Conservation (phyloP, 2,797 vertebrate genomes). For the Onychomys leucogaster region DNA sequence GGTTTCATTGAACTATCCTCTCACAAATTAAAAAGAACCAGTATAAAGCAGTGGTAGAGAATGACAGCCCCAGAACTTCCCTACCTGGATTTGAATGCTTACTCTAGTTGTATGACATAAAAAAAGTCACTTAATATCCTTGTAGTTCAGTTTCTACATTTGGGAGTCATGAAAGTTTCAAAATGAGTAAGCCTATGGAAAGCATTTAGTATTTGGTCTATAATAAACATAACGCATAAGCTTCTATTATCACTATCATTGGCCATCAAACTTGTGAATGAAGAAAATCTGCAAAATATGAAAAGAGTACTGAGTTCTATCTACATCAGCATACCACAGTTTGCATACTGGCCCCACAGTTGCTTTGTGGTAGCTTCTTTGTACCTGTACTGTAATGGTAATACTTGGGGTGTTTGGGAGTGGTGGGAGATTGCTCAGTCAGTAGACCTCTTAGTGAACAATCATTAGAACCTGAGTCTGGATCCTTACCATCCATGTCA, state of each 20-base stretch:
- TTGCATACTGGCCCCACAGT: not conserved
- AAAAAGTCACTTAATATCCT: not conserved
- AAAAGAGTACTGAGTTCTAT: not conserved
- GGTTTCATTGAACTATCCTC: not conserved
- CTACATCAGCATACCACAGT: not conserved
- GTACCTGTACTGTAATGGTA: not conserved
- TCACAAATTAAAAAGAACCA: not conserved
- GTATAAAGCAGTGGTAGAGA: not conserved
- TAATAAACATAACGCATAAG: not conserved
- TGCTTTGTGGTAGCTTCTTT: not conserved
- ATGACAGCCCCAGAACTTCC: too few species aligned
- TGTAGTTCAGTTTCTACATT: not conserved
- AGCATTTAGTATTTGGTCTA: not conserved
- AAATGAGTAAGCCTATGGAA: slow-evolving; percentile 30
- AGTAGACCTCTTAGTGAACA: not conserved
- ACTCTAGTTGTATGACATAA: not conserved
- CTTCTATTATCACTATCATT: not conserved
- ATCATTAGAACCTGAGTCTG: not conserved
- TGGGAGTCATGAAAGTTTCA: not conserved
- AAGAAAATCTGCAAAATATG: not conserved
- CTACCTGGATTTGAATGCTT: not conserved
- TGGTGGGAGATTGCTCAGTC: not conserved
- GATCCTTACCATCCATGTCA: not conserved
- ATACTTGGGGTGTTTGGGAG: not conserved
- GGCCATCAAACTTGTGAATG: not conserved